Base-by-base conservation (phyloP, 2,888 invertebrate genomes). In the Achlya flavicornis region DNA sequence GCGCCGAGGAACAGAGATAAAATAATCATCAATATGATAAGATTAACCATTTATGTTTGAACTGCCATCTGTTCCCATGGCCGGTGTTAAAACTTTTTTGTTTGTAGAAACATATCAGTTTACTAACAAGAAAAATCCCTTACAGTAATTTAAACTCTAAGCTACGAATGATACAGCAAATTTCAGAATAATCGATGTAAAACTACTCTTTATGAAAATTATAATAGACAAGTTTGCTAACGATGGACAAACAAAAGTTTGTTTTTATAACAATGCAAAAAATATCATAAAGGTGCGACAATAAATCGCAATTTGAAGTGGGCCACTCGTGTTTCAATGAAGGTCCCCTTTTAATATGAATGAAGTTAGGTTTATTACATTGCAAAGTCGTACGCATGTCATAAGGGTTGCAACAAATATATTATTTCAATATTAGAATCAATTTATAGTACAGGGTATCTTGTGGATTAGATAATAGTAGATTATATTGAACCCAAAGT, bases 191-290 rank as follows among this genome's bases (percentile, higher is more conserved):
- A 71, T n/a, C 68, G 59, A 72, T 16, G 58, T 61, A 62, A 35
- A 4, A 4, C 43, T 35, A 62, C 19, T 62, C 68, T 69, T 71
- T 67, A 66, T 66, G 66, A 70, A 59, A 71, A 70, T 66, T 69
- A 66, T 70, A 74, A 71, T 69, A 77, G 72, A 79, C 80, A 72
- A 77, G 80, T 80, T 81, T 80, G 72, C 77, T 76, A 83, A 82
- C 78, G 73, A 81, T 73, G 76, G 74, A 76, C 80, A 83, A 81
- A 83, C 79, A 86, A 83, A 83, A 84, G 81, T 83, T 83, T 86
- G 84, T 85, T 85, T 85, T 85, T 82, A 71, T 77, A 77, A 79
- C 76, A 75, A 75, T 57, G 80, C 80, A 86, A 85, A 88, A 87
- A 80, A 63, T 67, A 68, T 62, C 61, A 64, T 65, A 61, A 69